Evolutionary conservation across 2,888 invertebrate species (phyloP).

Genomic region (Cheilosia variabilis): DNA sequence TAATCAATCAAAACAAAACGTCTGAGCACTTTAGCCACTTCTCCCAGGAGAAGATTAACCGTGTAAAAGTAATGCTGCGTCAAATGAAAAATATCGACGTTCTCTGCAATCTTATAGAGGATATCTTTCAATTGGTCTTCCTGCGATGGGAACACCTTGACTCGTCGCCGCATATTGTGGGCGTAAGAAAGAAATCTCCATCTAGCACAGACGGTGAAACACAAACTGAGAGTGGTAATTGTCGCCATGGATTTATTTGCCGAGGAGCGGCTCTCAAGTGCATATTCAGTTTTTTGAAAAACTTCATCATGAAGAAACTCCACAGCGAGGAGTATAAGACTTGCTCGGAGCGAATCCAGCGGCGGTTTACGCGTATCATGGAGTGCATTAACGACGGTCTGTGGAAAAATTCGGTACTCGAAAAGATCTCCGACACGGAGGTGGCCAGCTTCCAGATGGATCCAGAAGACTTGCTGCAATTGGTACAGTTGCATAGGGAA

Average conservation of each 20-base stretch:
- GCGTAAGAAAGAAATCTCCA: constrained; percentile 27
- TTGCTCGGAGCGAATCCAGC: constrained; percentile 78
- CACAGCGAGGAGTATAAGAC: constrained; percentile 81
- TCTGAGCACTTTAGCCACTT: constrained; percentile 53
- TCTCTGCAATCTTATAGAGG: constrained; percentile 80
- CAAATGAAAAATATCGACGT: constrained; percentile 79
- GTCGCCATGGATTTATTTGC: constrained; percentile 80
- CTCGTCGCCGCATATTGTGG: background rate
- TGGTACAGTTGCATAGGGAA: constrained; percentile 80
- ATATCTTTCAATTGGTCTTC: constrained; percentile 81
- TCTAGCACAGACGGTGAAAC: constrained; percentile 69
- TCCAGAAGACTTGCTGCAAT: constrained; percentile 79
- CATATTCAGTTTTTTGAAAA: constrained; percentile 80
- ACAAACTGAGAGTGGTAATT: constrained; percentile 12
- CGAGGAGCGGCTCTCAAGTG: constrained; percentile 77
- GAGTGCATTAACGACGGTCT: constrained; percentile 81
- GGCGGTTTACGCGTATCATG: constrained; percentile 79
- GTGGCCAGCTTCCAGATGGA: constrained; percentile 77
- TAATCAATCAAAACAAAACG: constrained; percentile 77
- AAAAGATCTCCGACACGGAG: constrained; percentile 78
- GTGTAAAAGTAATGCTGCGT: constrained; percentile 79
- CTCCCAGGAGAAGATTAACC: constrained; percentile 77
- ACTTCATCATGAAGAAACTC: constrained; percentile 80
- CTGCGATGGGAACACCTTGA: constrained; percentile 82
- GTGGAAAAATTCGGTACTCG: constrained; percentile 81